These are phyloP conservation scores for Clytia hemisphaerica DNA, from an alignment of 30 jellyfish, hydroid and myxozoan species.

Conservation along the genomic window DNA sequence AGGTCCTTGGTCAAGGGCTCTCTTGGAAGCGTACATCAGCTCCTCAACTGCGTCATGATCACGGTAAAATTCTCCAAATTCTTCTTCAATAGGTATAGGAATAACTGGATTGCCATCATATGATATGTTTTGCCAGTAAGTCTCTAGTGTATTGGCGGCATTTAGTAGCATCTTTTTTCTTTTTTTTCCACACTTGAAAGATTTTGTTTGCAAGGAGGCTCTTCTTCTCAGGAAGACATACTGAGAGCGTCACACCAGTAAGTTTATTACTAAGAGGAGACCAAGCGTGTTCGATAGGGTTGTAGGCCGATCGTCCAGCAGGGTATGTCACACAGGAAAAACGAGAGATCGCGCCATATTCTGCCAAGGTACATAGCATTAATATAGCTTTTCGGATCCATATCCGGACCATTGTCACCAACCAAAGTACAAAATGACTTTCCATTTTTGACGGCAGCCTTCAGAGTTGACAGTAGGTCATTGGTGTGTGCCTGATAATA, in stretches of 20 bases:
- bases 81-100: not conserved
- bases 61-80: no score
- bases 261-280: not conserved
- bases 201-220: not conserved
- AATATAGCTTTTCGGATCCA: not conserved
- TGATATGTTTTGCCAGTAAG: not conserved
- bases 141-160: not conserved
- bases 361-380: not conserved
- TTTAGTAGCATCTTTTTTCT: not conserved
- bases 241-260: not conserved
- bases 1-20: not conserved
- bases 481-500: not conserved
- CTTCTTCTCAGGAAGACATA: not conserved
- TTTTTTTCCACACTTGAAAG: no score
- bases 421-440: not conserved
- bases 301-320: not conserved
- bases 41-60: no score
- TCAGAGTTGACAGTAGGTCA: not conserved
- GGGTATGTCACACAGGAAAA: no score
- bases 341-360: no score
- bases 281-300: constrained; percentile 4
- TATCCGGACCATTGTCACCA: constrained; percentile 1
- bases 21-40: no score
- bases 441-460: not conserved
- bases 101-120: constrained; percentile 1